phyloP scores from a whole-genome alignment of 2,888 invertebrate species.

The Apamea anceps region DNA sequence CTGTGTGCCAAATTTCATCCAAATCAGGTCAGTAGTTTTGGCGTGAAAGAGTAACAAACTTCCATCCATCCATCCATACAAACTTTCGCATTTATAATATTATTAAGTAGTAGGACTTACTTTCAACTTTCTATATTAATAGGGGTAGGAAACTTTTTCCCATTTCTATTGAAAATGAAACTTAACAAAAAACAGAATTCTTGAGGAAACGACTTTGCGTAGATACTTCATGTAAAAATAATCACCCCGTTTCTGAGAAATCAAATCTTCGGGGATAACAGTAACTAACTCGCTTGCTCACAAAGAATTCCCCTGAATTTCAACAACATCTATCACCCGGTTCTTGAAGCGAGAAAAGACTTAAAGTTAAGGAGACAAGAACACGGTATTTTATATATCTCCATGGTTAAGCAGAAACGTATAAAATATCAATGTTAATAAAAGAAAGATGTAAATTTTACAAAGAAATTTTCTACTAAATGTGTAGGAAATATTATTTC shows the following conservation, averaged over 20 bases:
- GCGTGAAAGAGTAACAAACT: too few relatives aligned
- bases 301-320: conserved; percentile 26
- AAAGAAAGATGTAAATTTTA: background rate
- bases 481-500: background rate
- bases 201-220: background rate
- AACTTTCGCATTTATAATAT: too few relatives aligned
- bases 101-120: background rate
- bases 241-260: background rate
- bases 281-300: conserved; percentile 4
- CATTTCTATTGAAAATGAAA: background rate
- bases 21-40: too few relatives aligned
- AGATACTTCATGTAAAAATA: conserved; percentile 3
- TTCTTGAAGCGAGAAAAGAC: conserved; percentile 29
- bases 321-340: conserved; percentile 34
- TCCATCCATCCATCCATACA: too few relatives aligned
- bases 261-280: conserved; percentile 8
- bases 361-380: conserved; percentile 22
- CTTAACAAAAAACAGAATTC: too few relatives aligned
- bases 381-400: conserved; percentile 32
- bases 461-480: background rate
- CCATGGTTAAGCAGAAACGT: conserved; percentile 1
- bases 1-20: too few relatives aligned
- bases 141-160: too few relatives aligned
- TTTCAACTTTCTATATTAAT: background rate
- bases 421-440: conserved; percentile 8